phyloP scores from a whole-genome alignment of 2,797 vertebrate genomes.

The Falco biarmicus region DNA sequence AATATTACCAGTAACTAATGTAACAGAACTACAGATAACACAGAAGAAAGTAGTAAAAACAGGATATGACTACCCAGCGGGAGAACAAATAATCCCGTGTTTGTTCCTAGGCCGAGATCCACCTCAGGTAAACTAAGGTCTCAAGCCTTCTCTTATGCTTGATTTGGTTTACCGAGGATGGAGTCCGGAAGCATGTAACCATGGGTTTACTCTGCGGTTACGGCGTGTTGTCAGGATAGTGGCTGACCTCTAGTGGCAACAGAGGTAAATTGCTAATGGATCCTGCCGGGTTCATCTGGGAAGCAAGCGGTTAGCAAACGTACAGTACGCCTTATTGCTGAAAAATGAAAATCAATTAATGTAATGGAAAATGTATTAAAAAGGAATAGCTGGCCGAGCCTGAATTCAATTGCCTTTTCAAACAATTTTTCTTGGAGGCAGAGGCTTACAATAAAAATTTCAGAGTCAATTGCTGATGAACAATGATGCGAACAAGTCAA shows the following conservation, averaged over 20 bases:
- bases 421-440: background rate
- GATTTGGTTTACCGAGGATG: background rate
- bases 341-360: background rate
- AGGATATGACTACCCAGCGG: background rate
- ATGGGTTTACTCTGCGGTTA: background rate
- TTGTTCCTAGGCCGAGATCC: background rate
- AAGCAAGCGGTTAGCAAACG: background rate
- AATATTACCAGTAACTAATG: background rate
- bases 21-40: background rate
- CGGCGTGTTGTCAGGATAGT: background rate
- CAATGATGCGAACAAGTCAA: background rate
- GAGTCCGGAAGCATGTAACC: background rate
- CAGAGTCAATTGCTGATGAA: background rate
- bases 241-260: slow-evolving; percentile 56
- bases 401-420: background rate
- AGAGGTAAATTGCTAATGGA: background rate
- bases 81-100: background rate
- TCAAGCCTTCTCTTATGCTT: background rate
- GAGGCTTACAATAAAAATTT: background rate
- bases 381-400: background rate
- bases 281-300: accelerated
- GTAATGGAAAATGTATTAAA: background rate
- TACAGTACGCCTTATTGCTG: accelerated
- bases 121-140: background rate
- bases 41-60: background rate